These are phyloP conservation scores for Capitella teleta DNA, from an alignment of 1,140 invertebrate species.

Conservation along the genomic window DNA sequence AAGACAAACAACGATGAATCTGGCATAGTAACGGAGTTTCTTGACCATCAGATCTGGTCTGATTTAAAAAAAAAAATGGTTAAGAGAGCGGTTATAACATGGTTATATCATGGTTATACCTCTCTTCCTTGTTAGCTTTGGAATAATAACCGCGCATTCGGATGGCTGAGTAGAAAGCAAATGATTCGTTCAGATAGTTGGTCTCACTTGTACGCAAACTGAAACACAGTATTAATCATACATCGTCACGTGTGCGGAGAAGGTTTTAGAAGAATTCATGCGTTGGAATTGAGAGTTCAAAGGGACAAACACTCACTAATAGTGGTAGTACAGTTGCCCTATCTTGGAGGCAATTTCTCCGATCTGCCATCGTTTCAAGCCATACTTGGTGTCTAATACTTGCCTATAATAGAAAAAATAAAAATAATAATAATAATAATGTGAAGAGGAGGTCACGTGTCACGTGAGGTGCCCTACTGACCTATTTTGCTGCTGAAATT, in stretches of 20 bases:
- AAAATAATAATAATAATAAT: neutral
- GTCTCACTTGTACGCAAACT: slow-evolving; percentile 89
- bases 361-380: slow-evolving; percentile 94
- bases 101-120: slow-evolving; percentile 39
- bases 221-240: no score
- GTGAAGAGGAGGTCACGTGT: neutral
- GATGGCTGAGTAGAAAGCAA: slow-evolving; percentile 92
- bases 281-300: neutral
- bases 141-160: slow-evolving; percentile 87
- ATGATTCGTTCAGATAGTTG: slow-evolving; percentile 89
- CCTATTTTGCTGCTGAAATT: slow-evolving; percentile 94
- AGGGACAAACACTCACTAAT: slow-evolving; percentile 64
- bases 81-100: neutral
- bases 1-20: slow-evolving; percentile 92
- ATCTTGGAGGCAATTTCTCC: slow-evolving; percentile 98
- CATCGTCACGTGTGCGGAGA: no score
- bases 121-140: slow-evolving; percentile 82
- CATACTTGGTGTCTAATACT: slow-evolving; percentile 85
- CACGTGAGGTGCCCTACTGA: slow-evolving; percentile 25
- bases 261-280: no score
- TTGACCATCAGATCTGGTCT: slow-evolving; percentile 93
- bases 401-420: slow-evolving; percentile 44
- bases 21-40: slow-evolving; percentile 88
- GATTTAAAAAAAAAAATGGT: slow-evolving; percentile 1
- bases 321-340: slow-evolving; percentile 96